Evolutionary conservation across 2,113 vertebrate species (phyloP).

Genomic region (Cyphomyrus discorhynchus): DNA sequence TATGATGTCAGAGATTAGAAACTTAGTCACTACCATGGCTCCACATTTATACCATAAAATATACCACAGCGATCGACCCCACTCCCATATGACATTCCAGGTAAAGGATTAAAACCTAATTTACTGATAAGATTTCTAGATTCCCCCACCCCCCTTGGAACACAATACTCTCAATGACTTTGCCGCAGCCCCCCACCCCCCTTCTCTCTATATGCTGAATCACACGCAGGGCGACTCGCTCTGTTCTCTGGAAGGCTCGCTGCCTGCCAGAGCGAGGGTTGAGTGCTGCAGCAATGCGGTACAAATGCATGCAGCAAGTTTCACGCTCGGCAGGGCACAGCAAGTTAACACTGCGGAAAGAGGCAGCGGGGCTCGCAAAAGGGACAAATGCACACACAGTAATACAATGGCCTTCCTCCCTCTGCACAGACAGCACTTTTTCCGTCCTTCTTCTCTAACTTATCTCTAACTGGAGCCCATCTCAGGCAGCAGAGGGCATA

Average conservation of each 20-base stretch:
- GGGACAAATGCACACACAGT: background rate
- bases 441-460: background rate
- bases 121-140: background rate
- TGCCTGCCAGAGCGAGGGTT: background rate
- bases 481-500: background rate
- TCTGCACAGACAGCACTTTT: background rate
- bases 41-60: background rate
- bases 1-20: background rate
- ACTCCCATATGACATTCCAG: background rate
- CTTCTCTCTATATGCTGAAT: background rate
- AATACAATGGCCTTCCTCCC: background rate
- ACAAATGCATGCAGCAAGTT: conserved; percentile 1
- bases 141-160: background rate
- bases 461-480: background rate
- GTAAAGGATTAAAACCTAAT: background rate
- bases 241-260: background rate
- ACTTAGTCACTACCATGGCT: background rate
- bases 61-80: background rate
- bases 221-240: background rate
- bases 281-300: conserved; percentile 15
- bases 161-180: background rate
- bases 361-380: background rate
- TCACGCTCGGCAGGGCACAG: background rate
- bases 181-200: background rate
- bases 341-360: background rate